Base-by-base conservation (phyloP, 2,797 vertebrate species). In the Tenualosa thibaudeaui region DNA sequence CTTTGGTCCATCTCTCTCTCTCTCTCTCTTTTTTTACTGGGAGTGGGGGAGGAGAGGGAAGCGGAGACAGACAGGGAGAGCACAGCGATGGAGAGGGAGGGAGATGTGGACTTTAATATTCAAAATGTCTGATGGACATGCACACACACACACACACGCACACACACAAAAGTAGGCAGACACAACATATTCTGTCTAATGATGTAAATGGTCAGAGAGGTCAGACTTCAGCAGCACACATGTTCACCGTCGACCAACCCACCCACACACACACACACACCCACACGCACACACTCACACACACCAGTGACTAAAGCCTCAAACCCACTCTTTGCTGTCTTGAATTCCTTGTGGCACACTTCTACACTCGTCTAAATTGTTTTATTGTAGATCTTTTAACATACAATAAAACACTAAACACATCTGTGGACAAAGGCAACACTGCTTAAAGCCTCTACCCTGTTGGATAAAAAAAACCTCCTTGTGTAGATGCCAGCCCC, bases 191-290 rank as follows among this genome's bases (percentile, higher is more conserved):
- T 22, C 22, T 24, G 5, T 24, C 8, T 5, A 62, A 62, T 24
- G 22, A 17, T 54, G 24, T 24, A 22, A 62, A 62, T 9, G 9
- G 49, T 50, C 49, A 50, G 49, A 26, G 53, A 5, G 37, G 15
- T 58, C 81, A 81, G 56, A 81, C 26, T 68, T 89, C 26, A 85
- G 58, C 31, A 31, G 31, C 31, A 31, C 1, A 31, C 31, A 31
- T 31, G 31, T 31, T 31, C 31, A 31, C 31, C 31, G 31, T 0
- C 31, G n/a, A n/a, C n/a, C n/a, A n/a, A 31, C 31, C 31, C 15
- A 54, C 82, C 58, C 82, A 78, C 51, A 71, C 53, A 68, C 19
- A 65, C 51, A 53, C 51, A 53, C 51, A 53, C 51, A 46, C 46
- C 2, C 46, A 46, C 46, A 46, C 46, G 13, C 51, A 3, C 51